Percentiles rank a stretch among this genome's conserved stretches.
Conservation (phyloP, 1,140 invertebrate genomes). For the Orius laevigatus region DNA sequence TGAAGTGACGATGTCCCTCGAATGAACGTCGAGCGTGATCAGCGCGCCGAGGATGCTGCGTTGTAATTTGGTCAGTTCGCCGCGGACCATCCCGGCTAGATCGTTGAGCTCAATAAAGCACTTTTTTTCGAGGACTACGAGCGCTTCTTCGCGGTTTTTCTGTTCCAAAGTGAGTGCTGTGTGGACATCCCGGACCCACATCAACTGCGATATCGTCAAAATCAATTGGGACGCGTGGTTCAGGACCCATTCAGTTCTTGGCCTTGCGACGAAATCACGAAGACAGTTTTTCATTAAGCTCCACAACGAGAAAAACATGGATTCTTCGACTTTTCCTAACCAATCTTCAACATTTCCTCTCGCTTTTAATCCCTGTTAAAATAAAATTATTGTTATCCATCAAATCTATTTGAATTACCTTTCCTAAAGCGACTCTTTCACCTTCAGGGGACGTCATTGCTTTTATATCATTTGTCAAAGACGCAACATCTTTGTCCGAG, state of each 20-base stretch:
- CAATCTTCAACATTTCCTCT: slow-evolving; percentile 78
- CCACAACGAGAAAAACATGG: slow-evolving; percentile 62
- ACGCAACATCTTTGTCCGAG: slow-evolving; percentile 15
- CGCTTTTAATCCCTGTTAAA: slow-evolving; percentile 53
- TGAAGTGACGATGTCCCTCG: slow-evolving; percentile 59
- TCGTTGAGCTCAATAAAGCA: slow-evolving; percentile 47
- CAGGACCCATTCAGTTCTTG: slow-evolving; percentile 43
- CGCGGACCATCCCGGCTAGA: slow-evolving; percentile 56
- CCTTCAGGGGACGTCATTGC: slow-evolving; percentile 76
- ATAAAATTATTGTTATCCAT: slow-evolving; percentile 6
- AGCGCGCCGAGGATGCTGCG: slow-evolving; percentile 61
- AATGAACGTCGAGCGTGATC: slow-evolving; percentile 77
- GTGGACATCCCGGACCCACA: slow-evolving; percentile 66
- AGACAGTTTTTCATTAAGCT: slow-evolving; percentile 55
- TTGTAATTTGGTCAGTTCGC: slow-evolving; percentile 47
- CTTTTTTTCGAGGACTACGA: slow-evolving; percentile 51
- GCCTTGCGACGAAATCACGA: slow-evolving; percentile 36
- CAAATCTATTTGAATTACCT: slow-evolving; percentile 28
- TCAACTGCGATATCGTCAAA: slow-evolving; percentile 68
- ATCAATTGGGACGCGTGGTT: slow-evolving; percentile 45
- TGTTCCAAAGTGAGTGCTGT: slow-evolving; percentile 41
- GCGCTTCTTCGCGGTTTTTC: slow-evolving; percentile 26
- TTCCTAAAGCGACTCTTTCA: slow-evolving; percentile 56
- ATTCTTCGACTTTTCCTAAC: slow-evolving; percentile 69
- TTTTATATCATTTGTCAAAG: slow-evolving; percentile 52